A percentile compares a stretch with the other conserved stretches of the same genome.
phyloP scores from a whole-genome alignment of 2,888 invertebrate genomes.

The Oscheius myriophilus region DNA sequence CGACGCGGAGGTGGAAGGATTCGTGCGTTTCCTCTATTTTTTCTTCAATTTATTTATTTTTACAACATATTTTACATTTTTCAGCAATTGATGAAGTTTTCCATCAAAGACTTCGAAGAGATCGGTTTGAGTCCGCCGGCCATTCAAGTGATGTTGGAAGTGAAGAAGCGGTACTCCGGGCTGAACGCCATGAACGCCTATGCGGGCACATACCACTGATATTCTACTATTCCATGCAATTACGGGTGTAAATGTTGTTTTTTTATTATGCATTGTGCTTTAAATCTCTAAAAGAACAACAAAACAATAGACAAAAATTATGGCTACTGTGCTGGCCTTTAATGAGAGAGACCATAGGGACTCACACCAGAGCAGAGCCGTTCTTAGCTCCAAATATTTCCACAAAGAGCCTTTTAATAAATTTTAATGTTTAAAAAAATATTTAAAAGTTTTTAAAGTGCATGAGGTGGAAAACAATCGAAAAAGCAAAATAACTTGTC shows the following conservation, averaged over 20 bases:
- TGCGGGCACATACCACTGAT: background rate
- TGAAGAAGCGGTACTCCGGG: constrained; percentile 2
- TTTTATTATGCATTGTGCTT: no score
- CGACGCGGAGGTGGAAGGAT: constrained; percentile 13
- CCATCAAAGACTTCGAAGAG: constrained; percentile 28
- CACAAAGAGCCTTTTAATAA: no score
- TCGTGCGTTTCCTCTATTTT: background rate
- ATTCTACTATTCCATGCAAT: background rate
- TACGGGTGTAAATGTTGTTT: background rate
- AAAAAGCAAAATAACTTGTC: no score
- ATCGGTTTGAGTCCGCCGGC: constrained; percentile 16
- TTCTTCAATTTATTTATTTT: background rate
- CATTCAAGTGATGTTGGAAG: constrained; percentile 8
- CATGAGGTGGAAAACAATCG: no score
- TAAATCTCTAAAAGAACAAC: no score
- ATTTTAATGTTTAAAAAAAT: no score
- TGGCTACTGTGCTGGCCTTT: no score
- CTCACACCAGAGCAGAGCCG: no score
- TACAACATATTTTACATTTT: background rate
- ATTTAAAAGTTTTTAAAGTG: no score
- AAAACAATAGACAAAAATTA: no score
- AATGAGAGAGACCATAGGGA: no score
- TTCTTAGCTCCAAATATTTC: no score
- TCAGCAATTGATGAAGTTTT: constrained; percentile 23
- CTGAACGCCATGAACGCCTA: background rate